Base-by-base conservation (phyloP, 2,797 vertebrate species). In the Ispidina lecontei region DNA sequence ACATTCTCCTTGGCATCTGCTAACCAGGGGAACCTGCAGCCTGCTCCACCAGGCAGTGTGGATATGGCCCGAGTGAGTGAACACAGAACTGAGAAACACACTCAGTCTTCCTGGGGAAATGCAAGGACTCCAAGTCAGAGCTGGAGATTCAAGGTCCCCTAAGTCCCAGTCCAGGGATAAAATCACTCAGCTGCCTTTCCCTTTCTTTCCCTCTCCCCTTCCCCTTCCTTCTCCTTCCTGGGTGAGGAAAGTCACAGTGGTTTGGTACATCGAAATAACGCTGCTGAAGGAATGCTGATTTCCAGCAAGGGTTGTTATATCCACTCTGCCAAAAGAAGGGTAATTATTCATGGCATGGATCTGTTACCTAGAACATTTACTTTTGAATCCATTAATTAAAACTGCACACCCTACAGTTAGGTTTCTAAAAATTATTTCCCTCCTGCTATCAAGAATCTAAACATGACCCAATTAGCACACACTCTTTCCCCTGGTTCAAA, bases 321-420 rank as follows among this genome's bases (percentile, higher is more conserved):
- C 19, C 35, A 16, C 55, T 22, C 20, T 20, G 60, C 62, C 87
- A 67, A 83, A 83, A 44, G 14, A 74, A 80, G 29, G 21, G 8
- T 37, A 62, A 47, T 22, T 35, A 39, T 67, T 62, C 7, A 49
- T 20, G 23, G 52, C 47, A 69, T 0, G 1, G 20, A 54, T 37
- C 41, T 74, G n/a, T n/a, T 71, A 77, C 44, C 59, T 22, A 51
- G 14, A 80, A 69, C 41, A 80, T 43, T 85, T 55, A 56, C 51
- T 74, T 83, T 5, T 83, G 31, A 87, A 89, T 39, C 46, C 31
- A 69, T 65, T 83, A 91, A 85, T 91, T 65, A 85, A 92, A 87
- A 10, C 31, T 68, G 58, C 26, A 77, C 29, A 77, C 28, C 12
- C 39, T 85, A 51, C 35, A 33, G 63, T 80, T 31, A 22, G 14